Evolutionary conservation across 2,113 vertebrate genomes (phyloP), one percentile per base, ranked within the genome.

Genomic region (Apaloderma vittatum): DNA sequence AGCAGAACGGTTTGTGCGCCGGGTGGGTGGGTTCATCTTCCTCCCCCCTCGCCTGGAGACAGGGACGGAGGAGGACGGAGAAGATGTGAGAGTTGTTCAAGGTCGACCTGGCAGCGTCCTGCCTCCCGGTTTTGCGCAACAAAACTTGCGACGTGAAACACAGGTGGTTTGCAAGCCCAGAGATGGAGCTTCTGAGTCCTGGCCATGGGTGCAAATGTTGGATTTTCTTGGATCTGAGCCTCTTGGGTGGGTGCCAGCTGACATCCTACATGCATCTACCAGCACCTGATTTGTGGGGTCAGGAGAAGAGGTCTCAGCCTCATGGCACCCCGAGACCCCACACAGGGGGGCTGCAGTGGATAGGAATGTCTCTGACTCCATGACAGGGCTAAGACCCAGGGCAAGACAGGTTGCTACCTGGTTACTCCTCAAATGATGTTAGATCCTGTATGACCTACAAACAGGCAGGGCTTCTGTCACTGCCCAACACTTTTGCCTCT

Each of bases 161-260:
- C 4, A 12, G 45, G 20, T 3, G 10, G 32, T 12, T 80, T 61
- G 65, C 26, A 15, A 0, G 0, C 15, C 40, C 0, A 0, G 55
- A 26, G 59, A 19, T 9, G 6, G 63, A 32, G 52, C 26, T 23
- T 40, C 62, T 9, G n/a, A 46, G 55, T 30, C 49, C 49, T 4
- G 51, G 29, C n/a, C 8, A 1, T 22, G 57, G 2, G 6, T 30
- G 30, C 46, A 58, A 32, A 37, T 30, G 51, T 12, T 37, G 82
- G 30, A 36, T 16, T 79, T 72, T 27, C 30, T 45, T 49, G 67
- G 23, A 37, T 46, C 71, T 59, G 70, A 82, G 30, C 26, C 34
- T 51, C 54, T 6, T 0, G 7, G 34, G 77, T 0, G 0, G 9
- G 17, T 46, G 40, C 29, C 74, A 36, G 26, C 37, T 1, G 4